Evolutionary conservation across 2,888 invertebrate genomes (phyloP).

Genomic region (Pheosia gnoma): DNA sequence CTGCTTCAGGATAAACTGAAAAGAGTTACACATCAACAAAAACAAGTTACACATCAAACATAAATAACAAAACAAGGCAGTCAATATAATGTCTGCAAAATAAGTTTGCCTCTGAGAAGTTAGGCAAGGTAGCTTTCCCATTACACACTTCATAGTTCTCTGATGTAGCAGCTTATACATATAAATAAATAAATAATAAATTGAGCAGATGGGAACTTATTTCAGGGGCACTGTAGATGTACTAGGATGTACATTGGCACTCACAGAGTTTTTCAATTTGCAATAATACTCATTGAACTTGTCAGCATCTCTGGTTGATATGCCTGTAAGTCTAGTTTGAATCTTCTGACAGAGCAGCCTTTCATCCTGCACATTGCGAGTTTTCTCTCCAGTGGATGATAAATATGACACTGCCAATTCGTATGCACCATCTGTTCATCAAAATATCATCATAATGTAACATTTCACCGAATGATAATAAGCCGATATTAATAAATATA

Average conservation of each 20-base stretch:
- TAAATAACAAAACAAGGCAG: neutral
- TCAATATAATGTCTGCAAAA: neutral
- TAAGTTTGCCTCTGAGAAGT: neutral
- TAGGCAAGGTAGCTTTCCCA: no score
- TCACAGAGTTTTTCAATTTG: conserved; percentile 75
- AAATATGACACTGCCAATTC: conserved; percentile 76
- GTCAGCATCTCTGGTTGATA: conserved; percentile 68
- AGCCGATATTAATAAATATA: neutral
- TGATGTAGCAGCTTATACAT: no score
- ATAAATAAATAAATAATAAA: no score
- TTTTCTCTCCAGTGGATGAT: conserved; percentile 64
- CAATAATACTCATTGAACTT: conserved; percentile 76
- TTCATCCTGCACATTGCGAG: conserved; percentile 63
- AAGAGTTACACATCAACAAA: conserved; percentile 22
- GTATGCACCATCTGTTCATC: conserved; percentile 70
- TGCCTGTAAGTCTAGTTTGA: conserved; percentile 55
- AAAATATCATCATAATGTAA: neutral
- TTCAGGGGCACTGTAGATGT: neutral
- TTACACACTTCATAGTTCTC: no score
- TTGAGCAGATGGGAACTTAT: neutral
- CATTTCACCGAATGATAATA: neutral
- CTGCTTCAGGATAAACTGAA: conserved; percentile 85
- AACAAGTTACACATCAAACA: conserved; percentile 2
- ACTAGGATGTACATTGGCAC: conserved; percentile 29
- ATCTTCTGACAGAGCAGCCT: conserved; percentile 73